These are phyloP conservation scores for Epinephelus moara DNA, from an alignment of 2,113 vertebrate genomes.

Conservation along the genomic window DNA sequence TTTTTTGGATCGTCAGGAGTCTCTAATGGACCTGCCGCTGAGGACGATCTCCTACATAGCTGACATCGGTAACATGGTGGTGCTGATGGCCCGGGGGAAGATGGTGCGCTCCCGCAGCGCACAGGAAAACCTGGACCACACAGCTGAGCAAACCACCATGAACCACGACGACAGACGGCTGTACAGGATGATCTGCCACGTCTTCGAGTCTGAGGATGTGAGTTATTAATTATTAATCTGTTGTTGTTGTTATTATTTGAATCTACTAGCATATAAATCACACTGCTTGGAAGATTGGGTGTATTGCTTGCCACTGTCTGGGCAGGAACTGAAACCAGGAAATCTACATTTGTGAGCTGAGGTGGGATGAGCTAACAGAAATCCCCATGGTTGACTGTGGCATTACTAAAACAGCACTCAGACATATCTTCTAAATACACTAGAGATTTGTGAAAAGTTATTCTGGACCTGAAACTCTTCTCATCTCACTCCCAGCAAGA, in stretches of 20 bases:
- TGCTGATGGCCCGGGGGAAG: constrained; percentile 95
- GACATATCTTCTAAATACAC: no score
- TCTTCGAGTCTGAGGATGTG: constrained; percentile 98
- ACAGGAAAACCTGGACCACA: constrained; percentile 91
- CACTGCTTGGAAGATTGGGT: background rate
- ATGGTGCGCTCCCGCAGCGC: constrained; percentile 89
- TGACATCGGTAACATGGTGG: constrained; percentile 97
- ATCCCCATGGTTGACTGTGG: no score
- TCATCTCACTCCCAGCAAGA: no score
- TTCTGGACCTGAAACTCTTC: no score
- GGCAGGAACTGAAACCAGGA: background rate
- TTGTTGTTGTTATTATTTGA: background rate
- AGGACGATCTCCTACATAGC: constrained; percentile 98
- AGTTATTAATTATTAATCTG: constrained; percentile 45
- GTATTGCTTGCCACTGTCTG: background rate
- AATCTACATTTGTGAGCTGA: background rate
- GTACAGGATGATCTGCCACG: constrained; percentile 98
- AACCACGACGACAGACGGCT: constrained; percentile 90
- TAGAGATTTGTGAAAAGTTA: no score
- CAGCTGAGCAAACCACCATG: constrained; percentile 83
- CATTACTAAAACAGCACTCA: no score
- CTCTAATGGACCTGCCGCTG: constrained; percentile 96
- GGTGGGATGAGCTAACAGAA: no score
- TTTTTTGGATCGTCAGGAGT: constrained; percentile 85
- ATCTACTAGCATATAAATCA: background rate